Conservation (phyloP, 2,113 vertebrate species). For the Triplophysa tibetana region DNA sequence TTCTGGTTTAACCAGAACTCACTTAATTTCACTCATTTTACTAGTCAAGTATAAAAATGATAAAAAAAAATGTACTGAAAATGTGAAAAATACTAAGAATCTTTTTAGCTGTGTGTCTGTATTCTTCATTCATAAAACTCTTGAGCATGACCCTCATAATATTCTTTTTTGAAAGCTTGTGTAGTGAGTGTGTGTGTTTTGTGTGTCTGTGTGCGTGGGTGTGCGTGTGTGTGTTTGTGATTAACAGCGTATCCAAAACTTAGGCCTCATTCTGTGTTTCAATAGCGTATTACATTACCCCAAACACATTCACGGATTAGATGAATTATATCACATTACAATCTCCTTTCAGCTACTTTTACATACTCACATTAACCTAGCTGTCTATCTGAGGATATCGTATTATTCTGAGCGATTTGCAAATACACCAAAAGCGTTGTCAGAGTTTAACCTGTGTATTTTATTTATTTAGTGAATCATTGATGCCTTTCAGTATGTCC, state of each 20-base stretch:
- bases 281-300: neutral
- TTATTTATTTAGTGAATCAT: too few species aligned
- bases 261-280: constrained; percentile 9
- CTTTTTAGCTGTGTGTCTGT: neutral
- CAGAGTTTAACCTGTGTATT: too few species aligned
- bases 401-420: too few species aligned
- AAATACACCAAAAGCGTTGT: too few species aligned
- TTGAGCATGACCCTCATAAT: neutral
- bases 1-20: too few species aligned
- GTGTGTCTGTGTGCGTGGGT: neutral
- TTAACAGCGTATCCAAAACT: constrained; percentile 10
- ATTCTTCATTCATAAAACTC: constrained; percentile 32
- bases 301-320: neutral
- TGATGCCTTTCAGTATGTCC: too few species aligned
- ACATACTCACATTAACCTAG: neutral
- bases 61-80: too few species aligned
- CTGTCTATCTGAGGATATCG: too few species aligned
- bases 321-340: neutral
- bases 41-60: too few species aligned
- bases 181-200: neutral
- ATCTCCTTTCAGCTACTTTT: neutral
- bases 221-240: neutral
- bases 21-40: too few species aligned
- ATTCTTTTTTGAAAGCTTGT: constrained; percentile 1
- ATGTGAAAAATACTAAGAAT: too few species aligned